Percentiles rank a stretch among this genome's conserved stretches.
These are phyloP conservation scores for Lamprotornis superbus DNA, from an alignment of 2,113 vertebrate species.

Conservation along the genomic window DNA sequence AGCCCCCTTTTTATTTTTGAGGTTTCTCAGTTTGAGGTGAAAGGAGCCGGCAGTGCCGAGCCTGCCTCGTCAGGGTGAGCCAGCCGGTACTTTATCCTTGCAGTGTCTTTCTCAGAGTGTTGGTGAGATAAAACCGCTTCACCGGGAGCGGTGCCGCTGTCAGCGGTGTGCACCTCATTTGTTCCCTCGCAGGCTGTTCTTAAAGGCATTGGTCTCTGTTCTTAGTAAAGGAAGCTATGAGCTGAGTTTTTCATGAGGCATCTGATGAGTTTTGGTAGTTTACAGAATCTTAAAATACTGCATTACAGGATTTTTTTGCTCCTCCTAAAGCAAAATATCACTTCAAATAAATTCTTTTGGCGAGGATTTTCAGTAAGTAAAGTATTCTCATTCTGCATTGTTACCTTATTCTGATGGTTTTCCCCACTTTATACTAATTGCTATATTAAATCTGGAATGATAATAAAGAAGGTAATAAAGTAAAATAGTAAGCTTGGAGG, in stretches of 20 bases:
- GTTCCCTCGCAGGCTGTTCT: background rate
- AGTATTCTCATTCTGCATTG: background rate
- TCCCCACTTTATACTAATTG: background rate
- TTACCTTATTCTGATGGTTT: background rate
- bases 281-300: background rate
- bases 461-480: background rate
- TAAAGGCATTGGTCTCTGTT: background rate
- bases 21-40: background rate
- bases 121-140: background rate
- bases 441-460: background rate
- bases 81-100: background rate
- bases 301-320: background rate
- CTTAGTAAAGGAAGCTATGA: background rate
- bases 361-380: background rate
- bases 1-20: background rate
- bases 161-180: background rate
- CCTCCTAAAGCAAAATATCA: background rate
- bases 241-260: background rate
- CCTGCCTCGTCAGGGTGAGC: background rate
- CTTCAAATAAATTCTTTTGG: background rate
- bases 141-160: background rate
- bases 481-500: background rate
- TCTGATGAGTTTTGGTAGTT: background rate
- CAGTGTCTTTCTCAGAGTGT: background rate
- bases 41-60: background rate